phyloP scores from a whole-genome alignment of 2,797 vertebrate genomes.

The Ptychobarbus kaznakovi region DNA sequence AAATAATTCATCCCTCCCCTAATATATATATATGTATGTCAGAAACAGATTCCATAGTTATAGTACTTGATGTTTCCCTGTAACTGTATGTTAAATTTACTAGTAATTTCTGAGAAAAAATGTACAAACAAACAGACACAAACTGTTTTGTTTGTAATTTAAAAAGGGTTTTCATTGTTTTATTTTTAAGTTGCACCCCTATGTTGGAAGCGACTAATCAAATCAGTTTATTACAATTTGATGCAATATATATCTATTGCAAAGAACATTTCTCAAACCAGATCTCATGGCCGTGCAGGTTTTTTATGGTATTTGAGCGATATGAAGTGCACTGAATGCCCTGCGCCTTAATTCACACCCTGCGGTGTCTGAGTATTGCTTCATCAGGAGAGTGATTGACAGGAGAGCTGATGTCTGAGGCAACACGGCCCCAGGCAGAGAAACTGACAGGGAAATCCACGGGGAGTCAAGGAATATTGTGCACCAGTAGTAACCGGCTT shows the following conservation, averaged over 20 bases:
- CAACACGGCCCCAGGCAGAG: slow-evolving; percentile 60
- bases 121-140: background rate
- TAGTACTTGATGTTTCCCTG: background rate
- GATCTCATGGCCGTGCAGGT: background rate
- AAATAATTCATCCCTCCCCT: too few relatives aligned
- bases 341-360: slow-evolving; percentile 5
- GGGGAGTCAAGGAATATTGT: slow-evolving; percentile 58
- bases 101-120: background rate
- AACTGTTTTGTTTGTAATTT: background rate
- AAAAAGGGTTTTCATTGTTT: background rate
- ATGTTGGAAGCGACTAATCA: background rate
- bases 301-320: background rate
- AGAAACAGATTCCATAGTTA: background rate
- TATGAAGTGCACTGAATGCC: slow-evolving; percentile 1
- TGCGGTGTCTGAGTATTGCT: slow-evolving; percentile 20
- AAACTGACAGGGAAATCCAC: slow-evolving; percentile 64
- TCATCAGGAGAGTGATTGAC: slow-evolving; percentile 46
- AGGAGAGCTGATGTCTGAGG: slow-evolving; percentile 49
- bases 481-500: slow-evolving; percentile 62
- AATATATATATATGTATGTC: background rate
- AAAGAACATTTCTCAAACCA: background rate
- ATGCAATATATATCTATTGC: background rate
- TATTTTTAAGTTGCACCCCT: background rate
- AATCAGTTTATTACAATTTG: background rate
- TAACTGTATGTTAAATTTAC: background rate